Evolutionary conservation across 1,140 invertebrate genomes (phyloP), one percentile per base, ranked within the genome.

Genomic region (Druon quercuslanigerum): DNA sequence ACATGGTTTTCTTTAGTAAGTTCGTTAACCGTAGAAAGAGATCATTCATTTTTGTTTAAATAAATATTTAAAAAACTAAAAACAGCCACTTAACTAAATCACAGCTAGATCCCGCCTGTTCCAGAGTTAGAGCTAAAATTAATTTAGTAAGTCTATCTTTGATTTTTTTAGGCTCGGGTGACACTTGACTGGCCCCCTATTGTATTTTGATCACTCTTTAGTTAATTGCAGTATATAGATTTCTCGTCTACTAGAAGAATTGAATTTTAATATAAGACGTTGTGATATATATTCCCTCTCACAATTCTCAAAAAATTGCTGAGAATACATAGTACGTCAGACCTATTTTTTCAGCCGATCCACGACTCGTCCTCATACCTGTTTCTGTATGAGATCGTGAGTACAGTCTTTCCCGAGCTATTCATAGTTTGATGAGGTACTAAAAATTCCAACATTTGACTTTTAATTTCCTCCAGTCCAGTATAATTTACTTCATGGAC

Each of bases 131-230:
- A 87, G 84, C 83, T 89, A 88, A 87, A 84, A 87, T 87, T 87
- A 88, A 84, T 85, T 84, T 84, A 83, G 85, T 86, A 89, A 88
- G 84, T 90, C 88, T 90, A 90, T 90, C 81, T 91, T 91, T 91
- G 90, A 91, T 91, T 91, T 88, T 79, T 79, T 91, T 90, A 90
- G 90, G 89, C 89, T 89, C 79, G 87, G 89, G 88, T 83, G 85
- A 87, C 86, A 80, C 84, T 76, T 71, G 75, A 79, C 75, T 83
- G 81, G 79, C 83, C 82, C 84, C 82, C 81, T 82, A 82, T 83
- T 84, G 79, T 86, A 79, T 83, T 86, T 84, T 84, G 81, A 86
- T 81, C 78, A 81, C 75, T 78, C 51, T 72, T 82, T 75, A 77
- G 77, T 78, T 74, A 77, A 46, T 60, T 60, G 57, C 57, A 60